Base-by-base conservation (phyloP, 2,888 invertebrate species). In the Rhingia campestris region DNA sequence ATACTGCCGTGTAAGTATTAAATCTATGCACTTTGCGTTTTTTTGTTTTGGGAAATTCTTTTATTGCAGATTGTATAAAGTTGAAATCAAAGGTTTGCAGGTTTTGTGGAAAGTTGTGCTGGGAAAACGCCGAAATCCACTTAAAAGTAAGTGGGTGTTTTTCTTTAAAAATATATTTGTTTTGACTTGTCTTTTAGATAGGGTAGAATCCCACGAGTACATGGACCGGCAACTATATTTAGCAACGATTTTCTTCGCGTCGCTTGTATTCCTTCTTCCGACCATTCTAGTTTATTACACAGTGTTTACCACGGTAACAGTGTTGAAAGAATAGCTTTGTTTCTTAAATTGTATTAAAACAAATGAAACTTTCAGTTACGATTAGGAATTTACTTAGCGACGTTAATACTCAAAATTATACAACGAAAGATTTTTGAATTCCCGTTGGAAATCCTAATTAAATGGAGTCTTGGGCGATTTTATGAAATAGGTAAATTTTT, bases 181-280 rank as follows among this genome's bases (percentile, higher is more conserved):
- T 49, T 7, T 49, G 9, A 3, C 4, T 32, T 61, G 6, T 9
- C 12, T 47, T 59, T 22, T 35, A 91, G 91, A 89, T 76, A 88
- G 91, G 66, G 89, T 89, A 4, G 91, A 91, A 73, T 88, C 90
- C 0, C 89, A 91, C 64, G 91, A 91, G 53, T 92, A 91, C 79
- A 91, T 89, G 88, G 91, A 92, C 86, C 89, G 91, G 0, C 92
- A 92, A 81, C 86, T 91, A 9, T 92, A 90, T 77, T 87, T 92
- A 9, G 90, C 91, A 1, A 91, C 91, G 4, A 89, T 92, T 73
- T 91, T 91, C 66, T 91, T 92, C 80, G 89, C 92, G 3, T 87
- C 89, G 1, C 86, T 91, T 30, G 84, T 92, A 10, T 92, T 92
- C 63, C 84, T 92, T 9, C 88, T 91, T 58, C 92, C 92, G 9